phyloP scores from a whole-genome alignment of 2,797 vertebrate genomes.

The Siniperca undulata region DNA sequence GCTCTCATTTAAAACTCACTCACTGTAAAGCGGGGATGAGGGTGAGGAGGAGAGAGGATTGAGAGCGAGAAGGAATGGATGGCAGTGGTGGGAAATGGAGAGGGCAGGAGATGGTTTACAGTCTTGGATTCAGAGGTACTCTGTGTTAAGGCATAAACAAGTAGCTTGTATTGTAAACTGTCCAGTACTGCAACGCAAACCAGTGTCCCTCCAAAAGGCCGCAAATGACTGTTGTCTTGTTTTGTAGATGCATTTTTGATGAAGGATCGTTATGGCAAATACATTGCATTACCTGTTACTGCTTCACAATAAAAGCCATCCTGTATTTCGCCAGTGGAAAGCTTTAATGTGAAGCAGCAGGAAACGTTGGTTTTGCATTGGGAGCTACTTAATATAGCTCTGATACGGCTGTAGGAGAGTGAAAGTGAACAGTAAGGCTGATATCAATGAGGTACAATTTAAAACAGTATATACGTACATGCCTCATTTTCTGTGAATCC shows the following conservation, averaged over 20 bases:
- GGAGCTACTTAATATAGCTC: not conserved
- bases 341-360: not conserved
- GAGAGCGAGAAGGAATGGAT: conserved; percentile 5
- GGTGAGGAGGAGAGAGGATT: conserved; percentile 15
- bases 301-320: not conserved
- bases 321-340: not conserved
- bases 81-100: not conserved
- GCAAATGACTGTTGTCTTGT: not conserved
- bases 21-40: conserved; percentile 23
- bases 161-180: not conserved
- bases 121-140: not conserved
- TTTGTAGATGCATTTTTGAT: not conserved
- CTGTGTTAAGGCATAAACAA: not conserved
- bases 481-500: not conserved
- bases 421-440: not conserved
- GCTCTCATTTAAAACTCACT: conserved; percentile 53
- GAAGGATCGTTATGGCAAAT: not conserved
- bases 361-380: not conserved
- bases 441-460: not conserved
- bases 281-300: not conserved
- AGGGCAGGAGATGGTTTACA: not conserved
- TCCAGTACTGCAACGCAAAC: not conserved
- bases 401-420: not conserved
- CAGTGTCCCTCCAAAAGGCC: not conserved
- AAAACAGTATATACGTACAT: not conserved